phyloP scores from a whole-genome alignment of 2,888 invertebrate species.

The Ormyrus rosae region DNA sequence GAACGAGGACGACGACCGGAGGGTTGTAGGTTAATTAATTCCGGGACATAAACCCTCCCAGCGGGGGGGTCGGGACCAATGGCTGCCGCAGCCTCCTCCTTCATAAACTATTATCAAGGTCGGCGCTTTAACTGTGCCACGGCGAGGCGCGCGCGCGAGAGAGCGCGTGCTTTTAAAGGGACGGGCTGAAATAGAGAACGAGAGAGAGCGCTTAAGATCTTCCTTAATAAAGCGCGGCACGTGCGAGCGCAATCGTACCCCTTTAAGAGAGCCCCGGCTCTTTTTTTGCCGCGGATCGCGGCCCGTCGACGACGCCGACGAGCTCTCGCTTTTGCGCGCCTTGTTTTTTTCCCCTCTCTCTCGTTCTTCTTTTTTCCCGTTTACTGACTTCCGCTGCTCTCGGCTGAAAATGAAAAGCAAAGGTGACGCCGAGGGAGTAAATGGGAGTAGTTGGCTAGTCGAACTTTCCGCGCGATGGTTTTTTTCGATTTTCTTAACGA shows the following conservation, averaged over 20 bases:
- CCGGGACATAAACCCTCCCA: constrained; percentile 70
- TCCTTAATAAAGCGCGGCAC: constrained; percentile 60
- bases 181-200: constrained; percentile 61
- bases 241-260: constrained; percentile 24
- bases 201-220: constrained; percentile 54
- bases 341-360: not conserved
- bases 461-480: too few relatives aligned
- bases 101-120: constrained; percentile 74
- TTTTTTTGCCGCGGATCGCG: not conserved
- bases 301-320: not conserved
- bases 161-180: constrained; percentile 66
- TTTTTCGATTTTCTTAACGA: too few relatives aligned
- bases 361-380: constrained; percentile 1
- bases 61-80: constrained; percentile 31
- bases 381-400: not conserved
- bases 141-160: constrained; percentile 50
- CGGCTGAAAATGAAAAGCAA: not conserved
- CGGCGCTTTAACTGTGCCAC: constrained; percentile 71
- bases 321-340: not conserved
- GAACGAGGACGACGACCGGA: constrained; percentile 60
- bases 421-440: too few relatives aligned
- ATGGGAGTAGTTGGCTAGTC: too few relatives aligned
- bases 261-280: constrained; percentile 30
- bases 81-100: constrained; percentile 60
- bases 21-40: constrained; percentile 73